These are phyloP conservation scores for Tribolium freemani DNA, from an alignment of 2,888 invertebrate genomes.

Conservation along the genomic window DNA sequence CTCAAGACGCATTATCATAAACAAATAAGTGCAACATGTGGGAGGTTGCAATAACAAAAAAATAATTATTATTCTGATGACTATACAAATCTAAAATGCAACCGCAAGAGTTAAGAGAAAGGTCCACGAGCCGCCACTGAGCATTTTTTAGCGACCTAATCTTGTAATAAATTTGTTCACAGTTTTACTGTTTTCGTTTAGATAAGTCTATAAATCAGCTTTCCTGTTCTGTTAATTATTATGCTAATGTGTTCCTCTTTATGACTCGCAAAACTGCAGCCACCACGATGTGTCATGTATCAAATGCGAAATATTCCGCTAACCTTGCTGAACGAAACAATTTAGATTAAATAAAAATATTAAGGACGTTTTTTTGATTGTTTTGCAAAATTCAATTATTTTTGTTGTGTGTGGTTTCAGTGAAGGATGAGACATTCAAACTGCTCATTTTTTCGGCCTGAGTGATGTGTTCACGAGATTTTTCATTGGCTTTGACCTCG, in stretches of 20 bases:
- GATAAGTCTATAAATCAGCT: background rate
- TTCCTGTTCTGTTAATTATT: background rate
- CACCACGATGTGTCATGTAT: conserved; percentile 13
- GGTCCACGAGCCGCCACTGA: background rate
- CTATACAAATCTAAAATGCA: background rate
- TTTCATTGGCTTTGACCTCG: background rate
- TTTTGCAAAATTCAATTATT: conserved; percentile 15
- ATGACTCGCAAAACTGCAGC: background rate
- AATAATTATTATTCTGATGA: conserved; percentile 11
- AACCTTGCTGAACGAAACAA: conserved; percentile 24
- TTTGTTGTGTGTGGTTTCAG: background rate
- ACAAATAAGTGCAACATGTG: conserved; percentile 1
- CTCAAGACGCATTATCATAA: background rate
- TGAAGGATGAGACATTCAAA: background rate
- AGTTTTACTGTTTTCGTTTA: background rate
- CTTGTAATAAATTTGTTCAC: background rate
- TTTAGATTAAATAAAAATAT: conserved; percentile 25
- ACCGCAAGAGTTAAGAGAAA: background rate
- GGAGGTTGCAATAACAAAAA: conserved; percentile 7
- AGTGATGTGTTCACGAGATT: background rate
- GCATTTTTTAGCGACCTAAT: background rate
- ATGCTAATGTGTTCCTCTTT: background rate
- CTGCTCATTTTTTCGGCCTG: background rate
- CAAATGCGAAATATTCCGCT: conserved; percentile 26
- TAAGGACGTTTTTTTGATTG: conserved; percentile 18